phyloP scores from a whole-genome alignment of 1,140 invertebrate species.

The Drosophila bocki region DNA sequence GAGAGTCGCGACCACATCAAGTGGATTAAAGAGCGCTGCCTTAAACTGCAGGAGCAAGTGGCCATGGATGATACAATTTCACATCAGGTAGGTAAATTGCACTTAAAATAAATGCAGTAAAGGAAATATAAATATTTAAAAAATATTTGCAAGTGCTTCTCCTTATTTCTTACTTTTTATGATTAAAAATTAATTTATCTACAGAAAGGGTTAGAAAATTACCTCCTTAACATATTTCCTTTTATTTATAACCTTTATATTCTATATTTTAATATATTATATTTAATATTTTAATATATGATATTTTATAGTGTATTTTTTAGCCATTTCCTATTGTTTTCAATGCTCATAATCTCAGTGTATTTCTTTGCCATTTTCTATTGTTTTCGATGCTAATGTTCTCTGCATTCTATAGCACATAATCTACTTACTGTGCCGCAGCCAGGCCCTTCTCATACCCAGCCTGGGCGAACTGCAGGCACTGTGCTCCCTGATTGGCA shows the following conservation, averaged over 20 bases:
- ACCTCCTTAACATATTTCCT: too few species aligned
- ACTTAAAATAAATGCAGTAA: background rate
- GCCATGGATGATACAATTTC: constrained; percentile 84
- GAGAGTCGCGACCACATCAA: constrained; percentile 84
- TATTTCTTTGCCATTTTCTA: constrained; percentile 2
- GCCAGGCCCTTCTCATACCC: constrained; percentile 79
- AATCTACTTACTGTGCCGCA: constrained; percentile 84
- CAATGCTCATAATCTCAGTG: background rate
- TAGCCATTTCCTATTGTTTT: too few species aligned
- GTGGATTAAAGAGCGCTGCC: constrained; percentile 81
- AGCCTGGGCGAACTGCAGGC: constrained; percentile 72
- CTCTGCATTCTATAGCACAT: constrained; percentile 62
- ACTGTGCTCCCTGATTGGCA: constrained; percentile 86
- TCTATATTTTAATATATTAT: too few species aligned
- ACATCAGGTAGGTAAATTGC: constrained; percentile 70
- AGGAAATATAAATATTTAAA: background rate
- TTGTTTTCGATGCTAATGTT: constrained; percentile 20
- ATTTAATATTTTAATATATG: too few species aligned
- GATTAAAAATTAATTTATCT: too few species aligned
- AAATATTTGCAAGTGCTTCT: too few species aligned
- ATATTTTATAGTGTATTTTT: too few species aligned
- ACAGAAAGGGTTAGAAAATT: too few species aligned
- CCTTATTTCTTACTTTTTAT: too few species aligned
- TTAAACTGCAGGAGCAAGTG: constrained; percentile 79
- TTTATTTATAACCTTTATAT: too few species aligned